Conservation (phyloP, 2,113 vertebrate genomes). For the Gymnarchus niloticus region DNA sequence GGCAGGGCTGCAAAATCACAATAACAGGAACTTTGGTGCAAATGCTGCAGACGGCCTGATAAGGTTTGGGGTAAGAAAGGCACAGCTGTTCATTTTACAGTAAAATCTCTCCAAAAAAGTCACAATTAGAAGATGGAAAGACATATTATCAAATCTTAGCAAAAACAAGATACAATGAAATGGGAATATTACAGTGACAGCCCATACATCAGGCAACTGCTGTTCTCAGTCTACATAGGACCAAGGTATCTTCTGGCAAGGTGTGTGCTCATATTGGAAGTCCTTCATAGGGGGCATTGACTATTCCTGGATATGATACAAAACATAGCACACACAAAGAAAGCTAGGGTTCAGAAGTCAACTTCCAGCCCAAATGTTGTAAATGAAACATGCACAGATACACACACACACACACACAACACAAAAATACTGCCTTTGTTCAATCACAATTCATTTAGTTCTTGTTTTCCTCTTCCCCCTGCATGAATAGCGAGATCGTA, state of each 20-base stretch:
- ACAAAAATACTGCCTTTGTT: too few relatives aligned
- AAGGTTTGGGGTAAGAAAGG: conserved; percentile 49
- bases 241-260: background rate
- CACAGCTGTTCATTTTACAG: conserved; percentile 22
- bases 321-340: background rate
- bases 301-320: background rate
- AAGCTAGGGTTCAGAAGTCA: background rate
- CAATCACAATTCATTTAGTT: background rate
- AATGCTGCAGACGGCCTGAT: conserved; percentile 59
- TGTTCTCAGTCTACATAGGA: background rate
- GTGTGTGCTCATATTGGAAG: background rate
- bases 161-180: conserved; percentile 19
- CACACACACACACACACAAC: too few relatives aligned
- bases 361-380: background rate
- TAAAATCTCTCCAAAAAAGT: background rate
- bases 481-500: background rate
- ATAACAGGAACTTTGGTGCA: conserved; percentile 64
- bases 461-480: background rate
- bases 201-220: background rate
- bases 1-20: conserved; percentile 36
- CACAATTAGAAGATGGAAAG: background rate
- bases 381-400: background rate
- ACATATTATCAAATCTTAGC: background rate
- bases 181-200: conserved; percentile 27
- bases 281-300: background rate